Evolutionary conservation across 2,888 invertebrate genomes (phyloP).

Genomic region (Eudemis profundana): DNA sequence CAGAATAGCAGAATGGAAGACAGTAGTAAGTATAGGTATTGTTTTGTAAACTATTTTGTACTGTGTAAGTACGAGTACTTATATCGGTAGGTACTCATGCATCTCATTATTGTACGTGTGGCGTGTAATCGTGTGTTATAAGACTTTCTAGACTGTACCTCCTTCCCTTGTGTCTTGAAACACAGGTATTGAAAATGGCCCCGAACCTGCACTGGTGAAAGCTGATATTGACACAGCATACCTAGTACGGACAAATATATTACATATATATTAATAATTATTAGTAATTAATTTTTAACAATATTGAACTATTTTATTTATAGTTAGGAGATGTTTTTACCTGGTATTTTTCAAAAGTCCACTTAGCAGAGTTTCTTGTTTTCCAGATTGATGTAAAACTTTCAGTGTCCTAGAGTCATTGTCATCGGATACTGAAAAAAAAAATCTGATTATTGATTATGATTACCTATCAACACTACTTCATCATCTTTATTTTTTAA

Average conservation of each 20-base stretch:
- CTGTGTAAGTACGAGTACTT: too few species aligned
- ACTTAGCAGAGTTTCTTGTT: conserved; percentile 72
- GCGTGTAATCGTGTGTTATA: too few species aligned
- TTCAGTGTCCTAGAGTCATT: conserved; percentile 72
- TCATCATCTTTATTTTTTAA: too few species aligned
- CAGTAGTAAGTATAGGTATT: too few species aligned
- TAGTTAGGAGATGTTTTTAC: conserved; percentile 84
- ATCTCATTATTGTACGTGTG: too few species aligned
- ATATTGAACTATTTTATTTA: background rate
- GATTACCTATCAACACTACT: too few species aligned
- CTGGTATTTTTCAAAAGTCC: conserved; percentile 85
- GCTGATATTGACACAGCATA: conserved; percentile 94
- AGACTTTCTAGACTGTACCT: conserved; percentile 73
- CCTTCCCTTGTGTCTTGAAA: conserved; percentile 94
- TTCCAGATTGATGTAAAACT: conserved; percentile 68
- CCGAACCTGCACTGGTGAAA: conserved; percentile 92
- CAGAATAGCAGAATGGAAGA: too few species aligned
- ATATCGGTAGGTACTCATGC: too few species aligned
- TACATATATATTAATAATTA: too few species aligned
- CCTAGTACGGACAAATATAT: conserved; percentile 86
- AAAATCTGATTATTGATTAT: too few species aligned
- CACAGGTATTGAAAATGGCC: conserved; percentile 91
- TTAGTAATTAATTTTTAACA: background rate
- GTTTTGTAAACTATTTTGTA: too few species aligned
- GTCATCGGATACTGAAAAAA: conserved; percentile 63